Base-by-base conservation (phyloP, 1,140 invertebrate genomes). In the Bombus turneri region DNA sequence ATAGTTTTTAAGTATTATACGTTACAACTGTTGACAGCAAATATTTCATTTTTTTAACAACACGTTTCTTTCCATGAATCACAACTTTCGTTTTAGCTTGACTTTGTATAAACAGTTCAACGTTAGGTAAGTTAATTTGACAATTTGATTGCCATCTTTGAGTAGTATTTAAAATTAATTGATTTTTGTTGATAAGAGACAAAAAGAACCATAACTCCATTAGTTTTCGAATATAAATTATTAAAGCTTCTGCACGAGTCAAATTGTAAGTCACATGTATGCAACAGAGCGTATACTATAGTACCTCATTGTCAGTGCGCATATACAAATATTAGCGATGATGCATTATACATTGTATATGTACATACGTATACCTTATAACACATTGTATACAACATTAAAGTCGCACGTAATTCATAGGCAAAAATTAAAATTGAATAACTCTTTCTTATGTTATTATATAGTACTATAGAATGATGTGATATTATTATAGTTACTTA, bases 61-160 rank as follows among this genome's bases (percentile, higher is more conserved):
- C 1, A 18, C 43, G n/a, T 43, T 22, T 12, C n/a, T 8, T 22
- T 66, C 47, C 12, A 12, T 22, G 25, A 75, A 77, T 59, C 28
- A 22, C 47, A 53, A 53, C 47, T 22, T 22, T 22, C 18, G 47
- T 53, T 53, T 53, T 53, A 53, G 15, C 47, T 2, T 1, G 15
- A 53, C 47, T 53, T 53, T 53, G 47, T 5, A 53, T 53, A 22
- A 22, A 22, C 47, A 2, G 5, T 6, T 18, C 47, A 53, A 53
- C 47, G 18, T 25, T 43, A 66, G 9, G 12, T 22, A 53, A 68
- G 34, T 57, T 53, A 34, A 75, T 83, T 9, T 28, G 75, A 72
- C 68, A 72, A 79, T 15, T 43, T 79, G 64, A 79, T 79, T 72
- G 75, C 75, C 66, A 71, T 79, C n/a, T 22, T 72, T 84, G 47